Evolutionary conservation across 2,888 invertebrate species (phyloP), one percentile per base, ranked within the genome.

Genomic region (Alviniconcha strummeri): DNA sequence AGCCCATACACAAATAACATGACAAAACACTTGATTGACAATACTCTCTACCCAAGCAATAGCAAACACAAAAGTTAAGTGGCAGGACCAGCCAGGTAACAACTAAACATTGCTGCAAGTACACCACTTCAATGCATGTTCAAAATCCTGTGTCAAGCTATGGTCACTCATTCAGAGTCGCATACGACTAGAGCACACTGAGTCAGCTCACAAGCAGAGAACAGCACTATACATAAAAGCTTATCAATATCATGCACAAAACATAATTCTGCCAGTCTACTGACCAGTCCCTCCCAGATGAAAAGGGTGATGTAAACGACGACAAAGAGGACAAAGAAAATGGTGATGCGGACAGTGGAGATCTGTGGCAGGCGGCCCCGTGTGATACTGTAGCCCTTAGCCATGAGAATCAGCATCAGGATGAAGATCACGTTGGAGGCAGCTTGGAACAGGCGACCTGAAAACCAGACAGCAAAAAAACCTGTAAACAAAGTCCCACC

Each of bases 321-420:
- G 0, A 96, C 94, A 90, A 97, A 98, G 9, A 96, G 91, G 87
- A 96, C 96, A 95, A 97, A 96, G 93, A 98, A 98, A 4, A 96
- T 94, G 0, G 96, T 96, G 80, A 98, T 94, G 93, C 96, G 97
- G 77, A 97, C 95, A 0, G 96, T 96, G 86, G 97, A 96, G 15
- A 95, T 95, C 0, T 96, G 94, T 81, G 96, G 96, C 54, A 98
- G 95, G 0, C 97, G 94, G 0, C 97, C 98, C 80, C 98, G 95
- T 0, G 98, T 98, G 57, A 98, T 96, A 0, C 98, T 98, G 93
- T 96, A 98, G 0, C 98, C 98, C 92, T 98, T 97, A 0, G 96
- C 97, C 93, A 98, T 94, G 7, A 98, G 94, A 1, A 98, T 95
- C 81, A 98, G 94, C 17, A 98, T 94, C 0, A 97, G 94, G 0